A percentile compares a stretch with the other conserved stretches of the same genome.
These are phyloP conservation scores for Sisor rabdophorus DNA, from an alignment of 2,113 vertebrate genomes.

Conservation along the genomic window DNA sequence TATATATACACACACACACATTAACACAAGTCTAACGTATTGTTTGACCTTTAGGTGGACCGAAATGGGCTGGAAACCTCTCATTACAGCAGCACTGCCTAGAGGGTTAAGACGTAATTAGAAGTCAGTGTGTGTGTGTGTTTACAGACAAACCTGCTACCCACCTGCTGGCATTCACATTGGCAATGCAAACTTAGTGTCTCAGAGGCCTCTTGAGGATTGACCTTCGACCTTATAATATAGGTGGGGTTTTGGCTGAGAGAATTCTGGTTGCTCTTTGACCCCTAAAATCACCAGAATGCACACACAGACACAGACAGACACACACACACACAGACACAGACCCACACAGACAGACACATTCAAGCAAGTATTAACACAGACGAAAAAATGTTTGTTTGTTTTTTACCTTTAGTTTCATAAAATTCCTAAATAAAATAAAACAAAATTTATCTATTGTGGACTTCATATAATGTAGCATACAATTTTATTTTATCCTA, in stretches of 20 bases:
- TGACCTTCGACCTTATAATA: constrained; percentile 33
- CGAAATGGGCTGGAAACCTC: not conserved
- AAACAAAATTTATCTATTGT: not conserved
- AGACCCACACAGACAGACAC: too few relatives aligned
- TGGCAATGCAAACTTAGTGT: constrained; percentile 27
- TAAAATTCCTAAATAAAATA: not conserved
- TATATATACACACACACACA: not conserved
- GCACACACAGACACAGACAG: not conserved
- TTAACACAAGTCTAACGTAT: too few relatives aligned
- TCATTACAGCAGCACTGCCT: not conserved
- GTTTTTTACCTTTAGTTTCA: not conserved
- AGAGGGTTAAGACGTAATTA: not conserved
- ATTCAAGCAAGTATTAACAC: not conserved
- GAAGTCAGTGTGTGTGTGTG: constrained; percentile 25
- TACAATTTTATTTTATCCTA: not conserved
- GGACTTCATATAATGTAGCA: not conserved
- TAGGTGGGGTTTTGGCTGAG: constrained; percentile 35
- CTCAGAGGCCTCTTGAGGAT: constrained; percentile 26
- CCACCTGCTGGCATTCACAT: constrained; percentile 43
- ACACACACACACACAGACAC: constrained; percentile 6
- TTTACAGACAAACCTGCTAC: constrained; percentile 30
- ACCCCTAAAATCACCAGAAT: constrained; percentile 31
- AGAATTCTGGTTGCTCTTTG: constrained; percentile 40
- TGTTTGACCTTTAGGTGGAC: not conserved
- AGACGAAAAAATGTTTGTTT: not conserved